Percentiles rank a stretch among this genome's conserved stretches.
These are phyloP conservation scores for Petromus typicus DNA, from an alignment of 2,113 vertebrate genomes.

Conservation along the genomic window DNA sequence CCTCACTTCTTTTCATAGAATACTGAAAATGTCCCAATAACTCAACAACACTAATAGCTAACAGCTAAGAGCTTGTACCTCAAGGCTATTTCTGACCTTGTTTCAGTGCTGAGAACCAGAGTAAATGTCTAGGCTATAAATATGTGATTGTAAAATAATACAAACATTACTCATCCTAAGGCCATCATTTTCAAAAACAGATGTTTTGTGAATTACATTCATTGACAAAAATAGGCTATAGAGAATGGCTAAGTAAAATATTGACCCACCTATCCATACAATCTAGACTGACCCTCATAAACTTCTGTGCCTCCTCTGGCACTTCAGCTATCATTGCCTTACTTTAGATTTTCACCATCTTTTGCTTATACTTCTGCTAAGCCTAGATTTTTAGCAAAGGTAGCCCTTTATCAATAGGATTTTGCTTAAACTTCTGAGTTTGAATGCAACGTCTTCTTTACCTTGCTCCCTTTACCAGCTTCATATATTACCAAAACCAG, in stretches of 20 bases:
- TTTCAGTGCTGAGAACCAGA: background rate
- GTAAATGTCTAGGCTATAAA: background rate
- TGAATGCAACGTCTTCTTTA: background rate
- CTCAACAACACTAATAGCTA: background rate
- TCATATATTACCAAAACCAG: background rate
- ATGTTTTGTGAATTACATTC: background rate
- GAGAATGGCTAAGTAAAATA: conserved; percentile 8
- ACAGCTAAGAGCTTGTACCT: background rate
- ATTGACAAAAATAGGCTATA: background rate
- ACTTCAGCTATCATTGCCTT: background rate
- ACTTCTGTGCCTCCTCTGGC: background rate
- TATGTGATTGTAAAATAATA: background rate
- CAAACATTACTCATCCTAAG: background rate
- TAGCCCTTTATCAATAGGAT: background rate
- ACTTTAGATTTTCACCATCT: background rate
- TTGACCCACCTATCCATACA: background rate
- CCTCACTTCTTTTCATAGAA: background rate
- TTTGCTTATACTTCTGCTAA: background rate
- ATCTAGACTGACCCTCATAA: background rate
- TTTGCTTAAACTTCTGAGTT: background rate
- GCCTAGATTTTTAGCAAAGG: background rate
- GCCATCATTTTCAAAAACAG: background rate
- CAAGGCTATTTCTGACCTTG: background rate
- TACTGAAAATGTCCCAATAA: rapidly evolving
- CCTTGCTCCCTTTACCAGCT: background rate